Evolutionary conservation across 2,113 vertebrate species (phyloP), one percentile per base, ranked within the genome.

Genomic region (Dryoscopus gambensis): DNA sequence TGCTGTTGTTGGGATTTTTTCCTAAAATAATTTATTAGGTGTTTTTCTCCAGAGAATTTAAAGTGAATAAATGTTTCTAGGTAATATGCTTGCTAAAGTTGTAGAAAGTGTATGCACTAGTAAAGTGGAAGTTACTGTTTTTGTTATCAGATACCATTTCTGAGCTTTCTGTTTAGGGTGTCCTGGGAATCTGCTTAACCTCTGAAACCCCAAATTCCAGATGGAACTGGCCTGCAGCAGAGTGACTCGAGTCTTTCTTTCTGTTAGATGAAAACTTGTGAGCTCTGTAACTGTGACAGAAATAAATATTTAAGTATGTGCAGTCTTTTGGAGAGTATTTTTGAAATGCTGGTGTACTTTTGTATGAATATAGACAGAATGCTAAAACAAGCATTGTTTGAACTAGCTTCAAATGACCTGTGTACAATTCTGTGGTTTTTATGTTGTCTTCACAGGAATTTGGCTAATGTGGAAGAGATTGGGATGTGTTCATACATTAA

Each of bases 401-500:
- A 87, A 74, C 33, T 79, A 52, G n/a, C 10, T 50, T 93, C 49
- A 76, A 13, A 64, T 87, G 16, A 21, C 30, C 57, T 75, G 11
- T 87, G 76, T 94, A 76, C 81, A 89, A 37, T 77, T 68, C 49
- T 91, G 30, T 89, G 89, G 27, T 33, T 91, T 74, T 86, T 86
- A 4, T 94, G 70, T 93, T 96, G 82, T 84, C 74, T 57, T 97
- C 44, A 56, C 91, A 99, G 99, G 97, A 99, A 99, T 97, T 97
- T 99, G 86, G 99, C 99, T 94, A 99, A 99, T 37, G 99, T 99
- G 93, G 99, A 99, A 92, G 99, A 99, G 98, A 99, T 99, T 90
- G 99, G 99, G 42, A 99, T 99, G 83, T 99, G 99, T 93, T 99
- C 99, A 10, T 99, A 99, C 87, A 99, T 99, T 97, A 99, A 99